Conservation (phyloP, 1,140 invertebrate genomes). For the Drosophila sturtevanti region DNA sequence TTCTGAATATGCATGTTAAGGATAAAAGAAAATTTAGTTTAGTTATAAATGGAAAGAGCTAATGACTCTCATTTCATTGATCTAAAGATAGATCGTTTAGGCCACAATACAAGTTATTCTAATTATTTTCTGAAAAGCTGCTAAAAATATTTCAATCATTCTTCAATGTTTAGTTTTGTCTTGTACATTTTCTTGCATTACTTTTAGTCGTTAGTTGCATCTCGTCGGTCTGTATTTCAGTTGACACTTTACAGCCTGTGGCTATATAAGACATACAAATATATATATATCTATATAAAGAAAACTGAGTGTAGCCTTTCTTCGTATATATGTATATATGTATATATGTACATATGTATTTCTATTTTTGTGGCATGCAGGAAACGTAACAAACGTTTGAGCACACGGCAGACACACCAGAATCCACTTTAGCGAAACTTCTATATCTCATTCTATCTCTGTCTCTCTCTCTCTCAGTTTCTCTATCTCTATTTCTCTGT, state of each 20-base stretch:
- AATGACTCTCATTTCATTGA: no score
- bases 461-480: constrained; percentile 6
- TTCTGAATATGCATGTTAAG: constrained; percentile 62
- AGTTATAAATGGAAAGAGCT: no score
- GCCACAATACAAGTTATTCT: no score
- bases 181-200: background rate
- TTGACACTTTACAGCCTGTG: background rate
- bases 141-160: background rate
- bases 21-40: background rate
- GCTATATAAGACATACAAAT: background rate
- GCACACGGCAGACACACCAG: constrained; percentile 62
- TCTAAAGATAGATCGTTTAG: no score
- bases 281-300: background rate
- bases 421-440: constrained; percentile 30
- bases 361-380: constrained; percentile 9
- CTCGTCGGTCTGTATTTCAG: background rate
- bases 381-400: constrained; percentile 51
- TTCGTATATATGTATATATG: background rate
- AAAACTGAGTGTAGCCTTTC: background rate
- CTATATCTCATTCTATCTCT: background rate
- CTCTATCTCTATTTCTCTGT: background rate
- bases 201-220: background rate
- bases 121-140: no score
- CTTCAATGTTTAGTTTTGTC: background rate
- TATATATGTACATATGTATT: background rate